Conservation (phyloP, 2,888 invertebrate species). For the Microdon myrmicae region DNA sequence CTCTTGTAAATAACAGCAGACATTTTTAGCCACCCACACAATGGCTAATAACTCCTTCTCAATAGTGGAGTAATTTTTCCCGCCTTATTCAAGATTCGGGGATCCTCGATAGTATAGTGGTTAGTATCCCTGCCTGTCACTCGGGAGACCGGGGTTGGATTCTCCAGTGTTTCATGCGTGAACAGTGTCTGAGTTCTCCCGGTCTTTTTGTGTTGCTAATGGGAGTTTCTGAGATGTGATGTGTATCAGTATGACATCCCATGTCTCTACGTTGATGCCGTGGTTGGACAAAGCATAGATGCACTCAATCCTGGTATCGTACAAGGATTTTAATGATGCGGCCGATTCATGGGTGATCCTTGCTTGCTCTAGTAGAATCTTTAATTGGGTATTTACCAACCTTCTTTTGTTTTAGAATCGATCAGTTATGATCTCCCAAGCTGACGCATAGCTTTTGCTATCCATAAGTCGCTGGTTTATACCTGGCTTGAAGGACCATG, state of each 20-base stretch:
- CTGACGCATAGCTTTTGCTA: constrained; percentile 3
- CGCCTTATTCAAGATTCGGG: too few relatives aligned
- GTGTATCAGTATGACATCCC: constrained; percentile 3
- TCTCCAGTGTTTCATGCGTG: too few relatives aligned
- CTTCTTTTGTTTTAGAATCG: constrained; percentile 5
- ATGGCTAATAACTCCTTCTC: too few relatives aligned
- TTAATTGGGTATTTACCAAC: constrained; percentile 10
- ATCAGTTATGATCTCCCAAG: constrained; percentile 5
- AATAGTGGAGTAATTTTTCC: too few relatives aligned
- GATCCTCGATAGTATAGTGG: too few relatives aligned
- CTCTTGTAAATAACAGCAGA: too few relatives aligned
- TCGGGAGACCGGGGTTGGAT: too few relatives aligned
- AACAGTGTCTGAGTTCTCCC: too few relatives aligned
- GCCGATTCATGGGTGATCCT: constrained; percentile 6
- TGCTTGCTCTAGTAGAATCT: constrained; percentile 7
- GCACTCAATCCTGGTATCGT: constrained; percentile 10
- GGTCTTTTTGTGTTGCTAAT: constrained; percentile 7
- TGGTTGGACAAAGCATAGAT: constrained; percentile 6
- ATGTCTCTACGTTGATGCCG: background rate
- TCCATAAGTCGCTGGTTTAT: constrained; percentile 3
- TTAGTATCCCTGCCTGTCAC: too few relatives aligned
- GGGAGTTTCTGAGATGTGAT: constrained; percentile 10
- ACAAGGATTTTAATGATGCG: background rate
- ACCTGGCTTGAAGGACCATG: too few relatives aligned
- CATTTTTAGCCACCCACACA: too few relatives aligned